Percentiles rank a stretch among this genome's conserved stretches.
Evolutionary conservation across 2,797 vertebrate genomes (phyloP).

Genomic region (Melanotaenia trifasciata): DNA sequence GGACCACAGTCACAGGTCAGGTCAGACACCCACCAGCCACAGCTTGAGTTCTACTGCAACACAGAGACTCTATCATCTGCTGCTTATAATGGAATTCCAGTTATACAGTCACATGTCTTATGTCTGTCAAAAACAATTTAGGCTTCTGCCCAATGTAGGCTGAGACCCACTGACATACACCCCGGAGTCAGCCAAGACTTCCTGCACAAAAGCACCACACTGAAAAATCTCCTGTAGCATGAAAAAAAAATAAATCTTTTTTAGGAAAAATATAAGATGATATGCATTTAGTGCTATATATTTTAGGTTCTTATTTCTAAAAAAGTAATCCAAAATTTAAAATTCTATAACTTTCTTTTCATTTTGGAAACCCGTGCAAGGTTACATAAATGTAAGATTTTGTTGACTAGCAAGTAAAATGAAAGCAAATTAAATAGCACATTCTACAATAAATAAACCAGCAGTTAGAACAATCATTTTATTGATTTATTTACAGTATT

Average conservation of each 20-base stretch:
- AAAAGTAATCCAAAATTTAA: background rate
- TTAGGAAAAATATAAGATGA: background rate
- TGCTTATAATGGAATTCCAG: constrained; percentile 72
- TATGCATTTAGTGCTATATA: background rate
- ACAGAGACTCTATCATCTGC: constrained; percentile 75
- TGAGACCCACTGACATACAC: constrained; percentile 38
- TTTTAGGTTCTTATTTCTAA: background rate
- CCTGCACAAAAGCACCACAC: constrained; percentile 33
- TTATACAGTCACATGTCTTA: constrained; percentile 76
- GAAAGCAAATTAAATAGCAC: background rate
- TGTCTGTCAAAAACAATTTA: constrained; percentile 76
- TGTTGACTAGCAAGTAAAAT: background rate
- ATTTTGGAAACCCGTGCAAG: background rate
- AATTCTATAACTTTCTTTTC: background rate
- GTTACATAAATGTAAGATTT: background rate
- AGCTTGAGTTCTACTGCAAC: constrained; percentile 57
- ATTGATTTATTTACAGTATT: background rate
- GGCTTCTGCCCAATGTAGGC: constrained; percentile 44
- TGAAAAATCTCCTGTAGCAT: constrained; percentile 12
- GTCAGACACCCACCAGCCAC: constrained; percentile 70
- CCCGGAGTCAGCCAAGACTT: constrained; percentile 42
- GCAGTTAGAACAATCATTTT: background rate
- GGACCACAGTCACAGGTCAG: constrained; percentile 60
- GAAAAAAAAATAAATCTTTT: background rate
- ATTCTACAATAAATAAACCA: background rate